Base-by-base conservation (phyloP, 1,140 invertebrate genomes). In the Cotesia typhae region DNA sequence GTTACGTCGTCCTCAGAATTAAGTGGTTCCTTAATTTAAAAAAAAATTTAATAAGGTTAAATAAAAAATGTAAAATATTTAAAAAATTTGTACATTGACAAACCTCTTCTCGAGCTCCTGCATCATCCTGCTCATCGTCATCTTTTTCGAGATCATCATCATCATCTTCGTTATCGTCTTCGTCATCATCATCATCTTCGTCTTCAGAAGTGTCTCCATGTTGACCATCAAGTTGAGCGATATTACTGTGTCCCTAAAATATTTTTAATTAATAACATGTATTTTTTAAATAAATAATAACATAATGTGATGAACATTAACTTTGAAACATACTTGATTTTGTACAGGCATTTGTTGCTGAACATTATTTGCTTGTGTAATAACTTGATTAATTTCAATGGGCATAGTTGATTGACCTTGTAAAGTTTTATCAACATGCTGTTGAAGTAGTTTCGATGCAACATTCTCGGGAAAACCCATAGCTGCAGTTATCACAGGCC, bases 1-100 rank as follows among this genome's bases (percentile, higher is more conserved):
- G 96, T 98, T 0, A 98, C 95, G 89, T 99, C 97, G 87, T 98
- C 96, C 78, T 93, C 96, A 14, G 96, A 98, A 87, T 98, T 98
- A 0, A 99, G 87, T 0, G 97, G 96, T 83, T 98, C 97, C 90
- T 94, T 73, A 51, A 85, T 84, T 72, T 67, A 60, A n/a, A 66
- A n/a, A 57, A 53, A 17, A 60, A 36, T 36, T 69, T 28, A 51
- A 51, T 61, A 4, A 9, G 66, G 59, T 66, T 36, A 10, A 57
- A 69, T 35, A 53, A 64, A 59, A 17, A 35, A 47, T 17, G 35
- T 51, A 37, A 67, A 36, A 55, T 63, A 36, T 51, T 63, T 12
- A 28, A 36, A 2, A 71, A 52, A 68, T 51, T 36, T 61, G 3
- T 28, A 4, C 4, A 6, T 28, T 36, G 35, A 60, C 3, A 60